Evolutionary conservation across 2,797 vertebrate species (phyloP), one percentile per base, ranked within the genome.

Genomic region (Sebastes itinus): DNA sequence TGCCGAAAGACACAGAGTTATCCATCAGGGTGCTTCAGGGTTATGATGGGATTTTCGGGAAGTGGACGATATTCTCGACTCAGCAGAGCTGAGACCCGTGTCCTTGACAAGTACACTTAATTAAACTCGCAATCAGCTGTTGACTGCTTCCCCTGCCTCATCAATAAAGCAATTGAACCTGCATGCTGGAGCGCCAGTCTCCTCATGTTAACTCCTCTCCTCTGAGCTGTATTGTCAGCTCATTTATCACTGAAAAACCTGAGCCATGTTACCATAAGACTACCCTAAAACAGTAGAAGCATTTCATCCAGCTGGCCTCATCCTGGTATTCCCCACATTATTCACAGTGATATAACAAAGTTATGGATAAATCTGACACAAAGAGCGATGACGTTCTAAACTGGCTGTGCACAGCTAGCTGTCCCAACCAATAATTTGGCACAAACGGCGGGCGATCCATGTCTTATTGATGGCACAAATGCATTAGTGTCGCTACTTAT

Each of bases 51-150:
- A 70, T 80, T 86, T 83, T 86, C 72, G 80, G 83, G 70, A 88
- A 86, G 77, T 68, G 68, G 74, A 72, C 28, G 18, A 49, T 71
- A 68, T 63, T 33, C 68, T 70, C 0, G 9, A 59, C 79, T 89
- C 82, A 80, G 77, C 84, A 75, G 58, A 49, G 42, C 72, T 13
- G 38, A 56, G 52, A 33, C 67, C 83, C 28, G 65, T 80, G 91
- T 85, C 90, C 90, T 92, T 93, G 87, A 91, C 87, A 72, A 83
- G 81, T 81, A 12, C 73, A 78, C 72, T 90, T 92, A 87, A 88
- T 92, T 90, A 91, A 91, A 91, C 65, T 70, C 2, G 32, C 82
- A 85, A 92, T 92, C 86, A 91, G 87, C 83, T 87, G 89, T 74
- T 87, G 85, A 87, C 79, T 77, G 81, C 82, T 82, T 77, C 81